Evolutionary conservation across 92 coral and sea anemone species (phyloP), one percentile per base, ranked within the genome.

Genomic region (Montipora capitata): DNA sequence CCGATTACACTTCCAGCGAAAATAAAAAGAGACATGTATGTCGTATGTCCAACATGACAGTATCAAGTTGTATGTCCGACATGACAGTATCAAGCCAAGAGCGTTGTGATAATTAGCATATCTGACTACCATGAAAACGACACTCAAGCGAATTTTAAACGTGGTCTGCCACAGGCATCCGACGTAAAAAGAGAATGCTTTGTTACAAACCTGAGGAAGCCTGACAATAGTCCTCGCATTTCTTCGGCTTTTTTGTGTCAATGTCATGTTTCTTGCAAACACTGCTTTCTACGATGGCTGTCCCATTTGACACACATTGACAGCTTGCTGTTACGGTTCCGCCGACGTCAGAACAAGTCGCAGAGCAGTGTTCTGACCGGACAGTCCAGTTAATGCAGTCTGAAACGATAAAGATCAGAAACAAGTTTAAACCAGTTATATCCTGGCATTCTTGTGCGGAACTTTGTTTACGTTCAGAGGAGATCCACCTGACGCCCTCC

Each of bases 241-340:
- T 3, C 68, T n/a, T 54, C 77, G n/a, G 20, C 42, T 42, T 20
- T 4, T 41, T 72, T 52, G n/a, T 42, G 17, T 0, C 2, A 1
- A 1, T 3, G 15, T 43, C 15, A 69, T 8, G 11, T 16, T 40
- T 67, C 72, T 11, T 27, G 27, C 78, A 72, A 59, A 18, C 48
- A 0, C 45, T 38, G 4, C 8, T 52, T 3, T 40, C 16, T 18
- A 1, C 1, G 51, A 70, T 43, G n/a, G 43, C 10, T 0, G 4
- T 12, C 10, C 59, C 5, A 27, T 42, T 4, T 0, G 71, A 70
- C n/a, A 2, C 10, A 58, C 87, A 82, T 7, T 73, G 58, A 27
- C 79, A 69, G 5, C 42, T 57, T 35, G 79, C 87, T 5, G 56
- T 43, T 15, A 83, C 59, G 0, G 49, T 59, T 1, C 87, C 87